Conservation (phyloP, 1,140 invertebrate species). For the Drosophila subpulchrella region DNA sequence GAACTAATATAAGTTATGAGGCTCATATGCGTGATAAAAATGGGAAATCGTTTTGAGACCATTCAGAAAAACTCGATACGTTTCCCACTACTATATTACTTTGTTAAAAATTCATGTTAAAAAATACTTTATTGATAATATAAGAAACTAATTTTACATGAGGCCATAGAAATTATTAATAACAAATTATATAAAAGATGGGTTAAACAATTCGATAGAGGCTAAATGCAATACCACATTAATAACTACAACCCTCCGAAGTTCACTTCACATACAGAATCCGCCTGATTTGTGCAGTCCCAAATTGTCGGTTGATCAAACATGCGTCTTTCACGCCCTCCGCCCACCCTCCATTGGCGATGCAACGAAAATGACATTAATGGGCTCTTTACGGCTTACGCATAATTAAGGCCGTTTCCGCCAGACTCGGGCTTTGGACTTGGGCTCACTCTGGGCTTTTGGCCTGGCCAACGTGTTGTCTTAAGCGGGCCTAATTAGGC, state of each 20-base stretch:
- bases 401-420: constrained; percentile 72
- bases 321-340: background rate
- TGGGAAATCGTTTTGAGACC: too few species aligned
- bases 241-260: background rate
- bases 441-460: constrained; percentile 12
- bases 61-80: too few species aligned
- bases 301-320: constrained; percentile 19
- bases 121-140: too few species aligned
- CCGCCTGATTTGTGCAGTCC: constrained; percentile 6
- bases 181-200: background rate
- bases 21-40: too few species aligned
- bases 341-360: constrained; percentile 1
- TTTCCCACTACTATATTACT: too few species aligned
- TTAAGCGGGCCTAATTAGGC: constrained; percentile 70
- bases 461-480: constrained; percentile 59
- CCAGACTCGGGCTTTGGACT: constrained; percentile 7
- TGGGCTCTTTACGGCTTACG: constrained; percentile 63
- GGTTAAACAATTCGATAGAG: background rate
- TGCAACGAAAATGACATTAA: constrained; percentile 72
- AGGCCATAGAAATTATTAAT: too few species aligned
- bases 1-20: too few species aligned
- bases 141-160: too few species aligned
- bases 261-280: background rate
- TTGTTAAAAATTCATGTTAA: too few species aligned
- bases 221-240: background rate